Evolutionary conservation across 1,140 invertebrate genomes (phyloP).

Genomic region (Aricia agestis): DNA sequence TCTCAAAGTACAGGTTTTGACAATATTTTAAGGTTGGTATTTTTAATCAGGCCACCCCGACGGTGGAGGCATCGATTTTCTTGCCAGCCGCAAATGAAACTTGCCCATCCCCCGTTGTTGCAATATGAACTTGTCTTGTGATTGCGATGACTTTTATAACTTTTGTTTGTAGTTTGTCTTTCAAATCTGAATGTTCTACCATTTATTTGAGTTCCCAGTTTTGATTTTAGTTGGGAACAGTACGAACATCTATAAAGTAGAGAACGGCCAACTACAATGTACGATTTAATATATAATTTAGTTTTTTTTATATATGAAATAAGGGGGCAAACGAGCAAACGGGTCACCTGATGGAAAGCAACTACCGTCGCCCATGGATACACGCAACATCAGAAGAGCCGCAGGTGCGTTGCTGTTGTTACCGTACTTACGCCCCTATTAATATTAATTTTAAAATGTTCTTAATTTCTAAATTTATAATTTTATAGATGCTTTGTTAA

Average conservation of each 20-base stretch:
- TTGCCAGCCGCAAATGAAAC: conserved; percentile 32
- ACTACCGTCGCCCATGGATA: no score
- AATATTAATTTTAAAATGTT: no score
- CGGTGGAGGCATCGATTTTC: conserved; percentile 28
- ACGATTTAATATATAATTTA: no score
- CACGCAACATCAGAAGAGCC: no score
- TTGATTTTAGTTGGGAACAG: background rate
- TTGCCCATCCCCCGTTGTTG: conserved; percentile 23
- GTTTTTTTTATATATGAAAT: no score
- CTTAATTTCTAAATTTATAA: no score
- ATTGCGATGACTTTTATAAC: conserved; percentile 24
- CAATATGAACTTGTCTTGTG: conserved; percentile 23
- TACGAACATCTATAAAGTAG: background rate
- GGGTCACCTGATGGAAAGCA: no score
- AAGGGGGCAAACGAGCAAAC: no score
- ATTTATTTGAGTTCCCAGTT: background rate
- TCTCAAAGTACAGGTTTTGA: background rate
- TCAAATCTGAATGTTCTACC: background rate
- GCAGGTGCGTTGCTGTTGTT: no score
- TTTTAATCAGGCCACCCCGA: conserved; percentile 19
- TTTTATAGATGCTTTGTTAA: no score
- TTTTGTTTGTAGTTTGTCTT: conserved; percentile 15
- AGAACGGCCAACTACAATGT: no score
- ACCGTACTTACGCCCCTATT: no score
- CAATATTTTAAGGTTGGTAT: conserved; percentile 7